Base-by-base conservation (phyloP, 1,140 invertebrate genomes). In the Drosophila paulistorum region DNA sequence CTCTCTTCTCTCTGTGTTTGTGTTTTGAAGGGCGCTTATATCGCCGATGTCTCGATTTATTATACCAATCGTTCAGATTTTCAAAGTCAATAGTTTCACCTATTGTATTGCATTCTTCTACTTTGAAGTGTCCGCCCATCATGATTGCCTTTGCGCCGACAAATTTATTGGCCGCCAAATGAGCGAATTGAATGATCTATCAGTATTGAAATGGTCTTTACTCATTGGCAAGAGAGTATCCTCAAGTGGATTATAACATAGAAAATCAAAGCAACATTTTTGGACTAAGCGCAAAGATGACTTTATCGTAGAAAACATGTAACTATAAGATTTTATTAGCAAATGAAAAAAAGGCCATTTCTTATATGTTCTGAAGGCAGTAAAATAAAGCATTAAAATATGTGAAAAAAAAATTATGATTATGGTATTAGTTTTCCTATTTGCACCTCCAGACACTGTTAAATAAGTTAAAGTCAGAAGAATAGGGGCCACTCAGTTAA, bases 61-160 rank as follows among this genome's bases (percentile, higher is more conserved):
- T 67, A 68, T 58, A 51, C 23, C 71, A 83, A 89, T 89, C 64
- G 74, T 84, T 89, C 74, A 84, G 68, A 62, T 89, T 86, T 71
- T 79, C 74, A 84, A 81, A 83, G 74, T 84, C 80, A 75, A 89
- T 89, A 48, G 17, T 5, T 13, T 17, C 42, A 17, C 72, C 71
- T 60, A 79, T 87, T 70, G 4, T 55, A 37, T 68, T 39, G n/a
- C 33, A 60, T 7, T 37, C 20, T 30, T 14, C 1, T 37, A n/a
- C 74, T 87, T 87, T 87, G 84, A 81, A 76, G 74, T 54, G 65
- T 57, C 80, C 80, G 81, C 55, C 23, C 35, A 20, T 10, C 45
- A n/a, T 7, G 13, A 5, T 69, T 37, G 9, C 33, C 33, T 6
- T 9, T 35, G 33, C 7, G 74, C 62, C n/a, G 77, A 89, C 69